Evolutionary conservation across 2,888 invertebrate species (phyloP).

Genomic region (Pimpla rufipes): DNA sequence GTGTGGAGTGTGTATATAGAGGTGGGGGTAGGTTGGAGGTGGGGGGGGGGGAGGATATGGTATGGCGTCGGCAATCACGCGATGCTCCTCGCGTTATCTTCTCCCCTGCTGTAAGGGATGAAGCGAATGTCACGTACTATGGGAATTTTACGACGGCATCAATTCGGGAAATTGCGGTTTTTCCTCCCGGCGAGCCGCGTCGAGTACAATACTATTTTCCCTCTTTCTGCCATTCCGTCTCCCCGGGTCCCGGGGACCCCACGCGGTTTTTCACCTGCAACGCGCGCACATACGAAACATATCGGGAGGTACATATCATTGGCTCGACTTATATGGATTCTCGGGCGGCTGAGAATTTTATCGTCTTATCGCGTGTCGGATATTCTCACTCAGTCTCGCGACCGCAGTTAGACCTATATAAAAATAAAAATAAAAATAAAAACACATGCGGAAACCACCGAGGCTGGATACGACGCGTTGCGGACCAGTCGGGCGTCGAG

Average conservation of each 20-base stretch:
- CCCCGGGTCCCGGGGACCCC: background rate
- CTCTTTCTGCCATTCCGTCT: background rate
- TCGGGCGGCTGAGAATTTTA: conserved; percentile 54
- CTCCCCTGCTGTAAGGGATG: conserved; percentile 72
- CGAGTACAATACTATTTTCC: conserved; percentile 51
- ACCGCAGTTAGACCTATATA: background rate
- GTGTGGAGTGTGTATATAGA: conserved; percentile 1
- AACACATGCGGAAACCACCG: conserved; percentile 12
- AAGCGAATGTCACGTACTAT: conserved; percentile 75
- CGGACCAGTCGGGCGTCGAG: conserved; percentile 19
- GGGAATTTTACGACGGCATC: conserved; percentile 74
- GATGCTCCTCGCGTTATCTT: conserved; percentile 75
- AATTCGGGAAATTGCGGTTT: conserved; percentile 74
- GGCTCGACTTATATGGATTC: conserved; percentile 54
- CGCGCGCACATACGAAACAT: conserved; percentile 25
- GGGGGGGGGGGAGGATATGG: conserved; percentile 60
- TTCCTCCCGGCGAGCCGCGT: conserved; percentile 37
- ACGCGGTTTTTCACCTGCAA: conserved; percentile 18
- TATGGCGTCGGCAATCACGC: conserved; percentile 75
- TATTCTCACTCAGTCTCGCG: conserved; percentile 46
- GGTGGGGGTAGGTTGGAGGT: conserved; percentile 3
- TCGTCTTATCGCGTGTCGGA: conserved; percentile 41
- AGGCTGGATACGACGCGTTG: background rate
- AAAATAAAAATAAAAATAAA: conserved; percentile 36
- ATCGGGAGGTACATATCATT: conserved; percentile 35